phyloP scores from a whole-genome alignment of 2,113 vertebrate genomes.

The Sturnus vulgaris region DNA sequence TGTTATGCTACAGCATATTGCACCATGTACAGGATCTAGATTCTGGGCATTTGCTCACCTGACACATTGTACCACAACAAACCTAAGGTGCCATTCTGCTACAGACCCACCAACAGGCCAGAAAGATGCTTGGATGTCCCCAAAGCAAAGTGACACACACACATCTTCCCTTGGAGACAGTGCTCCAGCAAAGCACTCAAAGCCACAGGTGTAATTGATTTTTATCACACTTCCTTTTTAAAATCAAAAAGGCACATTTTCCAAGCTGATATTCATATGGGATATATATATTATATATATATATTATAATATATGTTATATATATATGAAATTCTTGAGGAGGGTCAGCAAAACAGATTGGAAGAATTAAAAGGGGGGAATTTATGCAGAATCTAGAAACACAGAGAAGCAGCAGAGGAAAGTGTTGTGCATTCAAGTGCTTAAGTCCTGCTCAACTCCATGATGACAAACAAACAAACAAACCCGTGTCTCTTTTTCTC shows the following conservation, averaged over 20 bases:
- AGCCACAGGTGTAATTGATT: slow-evolving; percentile 9
- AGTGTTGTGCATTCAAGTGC: slow-evolving; percentile 30
- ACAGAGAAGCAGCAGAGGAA: background rate
- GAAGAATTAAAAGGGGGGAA: slow-evolving; percentile 24
- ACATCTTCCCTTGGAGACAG: background rate
- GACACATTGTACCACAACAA: background rate
- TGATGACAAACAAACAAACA: slow-evolving; percentile 71
- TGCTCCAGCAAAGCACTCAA: background rate
- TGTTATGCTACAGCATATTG: background rate
- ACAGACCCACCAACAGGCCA: slow-evolving; percentile 17
- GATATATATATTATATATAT: background rate
- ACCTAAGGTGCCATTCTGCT: background rate
- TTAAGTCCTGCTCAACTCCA: slow-evolving; percentile 56
- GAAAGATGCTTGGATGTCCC: background rate
- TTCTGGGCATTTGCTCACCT: background rate
- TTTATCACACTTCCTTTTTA: slow-evolving; percentile 22
- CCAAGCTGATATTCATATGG: slow-evolving; percentile 29
- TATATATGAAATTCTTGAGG: background rate
- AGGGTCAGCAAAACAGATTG: slow-evolving; percentile 63
- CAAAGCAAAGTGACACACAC: background rate
- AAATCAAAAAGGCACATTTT: slow-evolving; percentile 57
- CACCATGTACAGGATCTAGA: background rate
- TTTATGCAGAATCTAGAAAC: slow-evolving; percentile 35
- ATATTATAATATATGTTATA: background rate
- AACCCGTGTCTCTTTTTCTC: slow-evolving; percentile 62